These are phyloP conservation scores for Calidris pugnax DNA, from an alignment of 2,113 vertebrate genomes.

Conservation along the genomic window DNA sequence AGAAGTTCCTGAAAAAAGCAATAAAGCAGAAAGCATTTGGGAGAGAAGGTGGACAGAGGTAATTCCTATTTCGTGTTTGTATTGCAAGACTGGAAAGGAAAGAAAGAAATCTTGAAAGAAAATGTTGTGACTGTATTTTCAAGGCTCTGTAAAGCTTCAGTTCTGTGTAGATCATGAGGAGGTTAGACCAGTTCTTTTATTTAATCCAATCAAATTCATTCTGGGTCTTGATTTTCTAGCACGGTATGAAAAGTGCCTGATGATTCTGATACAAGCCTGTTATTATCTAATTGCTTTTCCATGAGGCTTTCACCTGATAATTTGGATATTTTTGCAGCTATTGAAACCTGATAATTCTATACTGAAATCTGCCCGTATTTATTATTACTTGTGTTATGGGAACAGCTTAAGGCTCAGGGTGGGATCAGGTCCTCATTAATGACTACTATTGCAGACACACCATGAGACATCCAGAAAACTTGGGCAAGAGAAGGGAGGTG, in stretches of 20 bases:
- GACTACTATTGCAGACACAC: background rate
- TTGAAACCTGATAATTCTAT: background rate
- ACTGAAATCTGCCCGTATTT: background rate
- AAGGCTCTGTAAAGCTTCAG: background rate
- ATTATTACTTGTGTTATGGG: background rate
- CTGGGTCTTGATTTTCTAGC: background rate
- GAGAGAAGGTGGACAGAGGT: background rate
- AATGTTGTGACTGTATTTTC: background rate
- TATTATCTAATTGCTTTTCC: slow-evolving; percentile 30
- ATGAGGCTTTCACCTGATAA: background rate
- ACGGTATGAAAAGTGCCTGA: background rate
- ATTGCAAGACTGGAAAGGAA: background rate
- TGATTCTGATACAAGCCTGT: background rate
- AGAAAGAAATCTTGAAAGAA: background rate
- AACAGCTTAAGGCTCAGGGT: background rate
- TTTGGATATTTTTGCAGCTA: background rate
- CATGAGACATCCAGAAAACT: background rate
- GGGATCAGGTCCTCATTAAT: background rate
- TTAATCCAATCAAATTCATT: background rate
- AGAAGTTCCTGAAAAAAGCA: background rate
- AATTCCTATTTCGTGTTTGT: background rate
- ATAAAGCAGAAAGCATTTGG: background rate
- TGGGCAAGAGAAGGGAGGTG: background rate
- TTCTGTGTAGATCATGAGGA: background rate
- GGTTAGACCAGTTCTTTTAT: background rate